phyloP scores from a whole-genome alignment of 2,888 invertebrate genomes.

The Hoplodrina ambigua region DNA sequence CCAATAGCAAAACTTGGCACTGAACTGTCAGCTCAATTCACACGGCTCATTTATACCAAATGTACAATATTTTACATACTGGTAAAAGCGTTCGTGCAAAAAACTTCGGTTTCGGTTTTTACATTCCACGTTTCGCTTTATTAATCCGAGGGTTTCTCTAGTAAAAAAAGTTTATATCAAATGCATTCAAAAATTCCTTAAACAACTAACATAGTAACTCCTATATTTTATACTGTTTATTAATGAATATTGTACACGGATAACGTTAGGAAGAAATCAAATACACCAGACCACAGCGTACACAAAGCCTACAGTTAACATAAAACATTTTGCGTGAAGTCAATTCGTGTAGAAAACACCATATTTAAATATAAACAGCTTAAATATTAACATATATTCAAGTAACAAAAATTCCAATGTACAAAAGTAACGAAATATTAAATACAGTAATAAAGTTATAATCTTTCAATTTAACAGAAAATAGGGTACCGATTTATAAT shows the following conservation, averaged over 20 bases:
- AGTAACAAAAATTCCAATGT: conserved; percentile 89
- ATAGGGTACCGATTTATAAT: conserved; percentile 79
- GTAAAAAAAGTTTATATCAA: conserved; percentile 91
- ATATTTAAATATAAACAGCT: conserved; percentile 88
- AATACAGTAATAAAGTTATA: conserved; percentile 85
- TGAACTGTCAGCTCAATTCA: conserved; percentile 88
- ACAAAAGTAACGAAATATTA: conserved; percentile 89
- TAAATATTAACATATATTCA: conserved; percentile 88
- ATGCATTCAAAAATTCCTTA: conserved; percentile 91
- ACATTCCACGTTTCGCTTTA: conserved; percentile 86
- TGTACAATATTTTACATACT: conserved; percentile 91
- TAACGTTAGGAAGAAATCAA: conserved; percentile 86
- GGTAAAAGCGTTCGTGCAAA: conserved; percentile 88
- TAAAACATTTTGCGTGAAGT: conserved; percentile 85
- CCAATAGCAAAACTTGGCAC: conserved; percentile 90
- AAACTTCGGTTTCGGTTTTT: conserved; percentile 87
- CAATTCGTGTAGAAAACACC: conserved; percentile 86
- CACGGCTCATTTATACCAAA: conserved; percentile 90
- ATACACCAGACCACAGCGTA: conserved; percentile 87
- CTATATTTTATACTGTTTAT: conserved; percentile 84
- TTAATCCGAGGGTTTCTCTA: conserved; percentile 85
- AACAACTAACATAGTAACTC: conserved; percentile 89
- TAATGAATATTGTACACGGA: conserved; percentile 84
- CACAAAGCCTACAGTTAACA: conserved; percentile 86
- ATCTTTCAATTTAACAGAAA: conserved; percentile 86